Conservation (phyloP, 2,797 vertebrate genomes). For the Syngnathus acus region DNA sequence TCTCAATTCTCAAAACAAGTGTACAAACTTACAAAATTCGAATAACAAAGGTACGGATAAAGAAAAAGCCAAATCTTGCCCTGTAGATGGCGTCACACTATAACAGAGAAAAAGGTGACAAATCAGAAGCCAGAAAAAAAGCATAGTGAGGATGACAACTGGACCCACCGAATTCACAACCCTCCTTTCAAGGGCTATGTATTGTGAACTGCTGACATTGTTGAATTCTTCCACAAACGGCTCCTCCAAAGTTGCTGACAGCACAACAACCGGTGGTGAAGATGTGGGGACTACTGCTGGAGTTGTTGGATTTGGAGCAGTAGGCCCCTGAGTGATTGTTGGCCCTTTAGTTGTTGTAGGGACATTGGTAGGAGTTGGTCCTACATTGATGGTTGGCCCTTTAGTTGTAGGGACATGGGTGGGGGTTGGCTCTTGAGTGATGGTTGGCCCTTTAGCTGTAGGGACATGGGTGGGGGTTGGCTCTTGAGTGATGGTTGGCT, state of each 20-base stretch:
- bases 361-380: not conserved
- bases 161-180: not conserved
- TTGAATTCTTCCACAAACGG: constrained; percentile 4
- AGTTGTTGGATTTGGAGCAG: not conserved
- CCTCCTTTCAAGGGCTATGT: not conserved
- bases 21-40: not conserved
- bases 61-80: not conserved
- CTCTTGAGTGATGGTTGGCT: not conserved
- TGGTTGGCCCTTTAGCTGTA: not conserved
- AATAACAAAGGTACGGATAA: not conserved
- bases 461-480: not conserved
- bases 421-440: not conserved
- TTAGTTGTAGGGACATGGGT: not conserved
- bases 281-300: not conserved
- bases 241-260: constrained; percentile 2
- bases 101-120: not conserved
- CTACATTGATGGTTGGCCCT: not conserved
- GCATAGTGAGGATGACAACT: not conserved
- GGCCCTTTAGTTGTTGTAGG: not conserved
- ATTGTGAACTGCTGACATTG: not conserved
- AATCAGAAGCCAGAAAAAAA: not conserved
- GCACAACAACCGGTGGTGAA: not conserved
- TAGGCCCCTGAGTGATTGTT: not conserved
- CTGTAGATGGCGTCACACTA: constrained; percentile 1
- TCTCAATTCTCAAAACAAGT: not conserved